Base-by-base conservation (phyloP, 1,140 invertebrate genomes). In the Lepidotrigona ventralis region DNA sequence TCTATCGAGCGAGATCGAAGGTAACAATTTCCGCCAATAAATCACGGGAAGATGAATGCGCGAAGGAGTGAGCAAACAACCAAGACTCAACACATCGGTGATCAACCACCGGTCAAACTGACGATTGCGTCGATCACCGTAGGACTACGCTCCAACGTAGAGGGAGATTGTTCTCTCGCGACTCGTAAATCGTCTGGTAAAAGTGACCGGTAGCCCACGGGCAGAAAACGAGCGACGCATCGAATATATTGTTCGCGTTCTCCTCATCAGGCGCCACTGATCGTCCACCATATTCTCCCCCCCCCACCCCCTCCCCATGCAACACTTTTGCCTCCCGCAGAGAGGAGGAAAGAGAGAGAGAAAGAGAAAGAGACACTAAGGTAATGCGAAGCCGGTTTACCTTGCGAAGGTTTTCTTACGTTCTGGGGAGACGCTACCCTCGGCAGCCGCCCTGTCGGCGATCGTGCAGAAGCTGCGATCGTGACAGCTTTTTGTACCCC, bases 351-450 rank as follows among this genome's bases (percentile, higher is more conserved):
- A 54, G 68, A 69, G 9, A 29, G 29, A 66, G 29, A 23, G 68
- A 54, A 0, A 51, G 33, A 23, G n/a, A 26, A 33, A 66, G 39
- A 79, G 69, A 84, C 19, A 15, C 84, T 80, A 81, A 79, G 64
- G 68, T 74, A 85, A 85, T 76, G 77, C 83, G 81, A 63, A 90
- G 90, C 91, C 86, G 91, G 91, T 92, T 92, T 89, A 90, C 91
- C 91, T 92, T 92, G 91, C 88, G 89, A 92, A 92, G 89, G 88
- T 86, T 92, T 91, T 91, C 90, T 91, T 92, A 79, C 87, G 88
- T 90, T 26, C 80, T 72, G 73, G 21, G 63, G 63, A 64, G 63
- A 64, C 79, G 58, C 66, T 75, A 85, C 51, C 75, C 72, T 58
- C 76, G 60, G 21, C 60, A 70, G 74, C 33, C 29, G 33, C 23